Conservation (phyloP, 2,888 invertebrate genomes). For the Rhamphomyia laevipes region DNA sequence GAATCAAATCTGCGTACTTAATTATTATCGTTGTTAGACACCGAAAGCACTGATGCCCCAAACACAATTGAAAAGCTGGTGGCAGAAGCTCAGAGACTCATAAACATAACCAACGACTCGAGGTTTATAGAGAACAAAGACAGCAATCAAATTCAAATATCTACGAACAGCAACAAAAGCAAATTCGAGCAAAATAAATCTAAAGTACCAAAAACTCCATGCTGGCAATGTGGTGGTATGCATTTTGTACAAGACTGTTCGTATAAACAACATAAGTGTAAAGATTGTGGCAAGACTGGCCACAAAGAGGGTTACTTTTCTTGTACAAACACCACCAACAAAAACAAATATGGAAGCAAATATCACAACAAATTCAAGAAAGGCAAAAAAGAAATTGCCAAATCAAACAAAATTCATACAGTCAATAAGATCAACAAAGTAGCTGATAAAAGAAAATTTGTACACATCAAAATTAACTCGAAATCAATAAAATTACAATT, state of each 20-base stretch:
- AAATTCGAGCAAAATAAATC: not conserved
- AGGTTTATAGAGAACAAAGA: constrained; percentile 6
- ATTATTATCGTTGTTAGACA: constrained; percentile 1
- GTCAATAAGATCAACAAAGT: too few species aligned
- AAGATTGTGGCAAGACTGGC: constrained; percentile 5
- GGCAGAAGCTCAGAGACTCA: constrained; percentile 3
- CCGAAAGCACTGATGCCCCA: not conserved
- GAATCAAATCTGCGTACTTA: constrained; percentile 1
- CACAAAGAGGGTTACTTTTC: constrained; percentile 13
- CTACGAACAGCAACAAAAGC: not conserved
- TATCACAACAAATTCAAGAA: too few species aligned
- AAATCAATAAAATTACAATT: constrained; percentile 6
- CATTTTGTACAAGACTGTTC: constrained; percentile 10
- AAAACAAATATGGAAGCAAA: too few species aligned
- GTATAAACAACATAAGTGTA: constrained; percentile 8
- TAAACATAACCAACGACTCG: constrained; percentile 6
- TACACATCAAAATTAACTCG: constrained; percentile 7
- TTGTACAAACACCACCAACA: too few species aligned
- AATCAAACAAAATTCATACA: too few species aligned
- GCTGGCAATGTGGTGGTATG: constrained; percentile 13
- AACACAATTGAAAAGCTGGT: constrained; percentile 9
- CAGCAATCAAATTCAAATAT: constrained; percentile 1
- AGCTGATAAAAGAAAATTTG: constrained; percentile 9
- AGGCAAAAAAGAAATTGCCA: too few species aligned
- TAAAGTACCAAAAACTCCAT: constrained; percentile 10